These are phyloP conservation scores for Protonibea diacanthus DNA, from an alignment of 2,797 vertebrate genomes.

Conservation along the genomic window DNA sequence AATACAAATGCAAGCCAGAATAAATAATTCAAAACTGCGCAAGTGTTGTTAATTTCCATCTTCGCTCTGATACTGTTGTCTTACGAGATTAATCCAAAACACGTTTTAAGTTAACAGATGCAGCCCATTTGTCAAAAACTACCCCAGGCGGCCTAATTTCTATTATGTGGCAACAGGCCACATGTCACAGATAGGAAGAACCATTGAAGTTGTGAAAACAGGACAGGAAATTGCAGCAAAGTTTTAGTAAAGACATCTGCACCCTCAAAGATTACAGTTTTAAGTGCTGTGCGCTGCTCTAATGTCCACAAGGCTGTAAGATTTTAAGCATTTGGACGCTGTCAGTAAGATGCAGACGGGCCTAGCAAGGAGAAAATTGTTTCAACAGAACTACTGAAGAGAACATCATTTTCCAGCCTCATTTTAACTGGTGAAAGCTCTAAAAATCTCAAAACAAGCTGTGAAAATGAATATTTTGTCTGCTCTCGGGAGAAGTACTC, in stretches of 20 bases:
- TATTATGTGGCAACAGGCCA: constrained; percentile 80
- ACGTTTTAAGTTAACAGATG: constrained; percentile 44
- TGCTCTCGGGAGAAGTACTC: neutral
- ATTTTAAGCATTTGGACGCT: constrained; percentile 18
- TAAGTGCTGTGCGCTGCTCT: constrained; percentile 22
- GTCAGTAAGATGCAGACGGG: neutral
- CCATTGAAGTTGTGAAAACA: constrained; percentile 84
- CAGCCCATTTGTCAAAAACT: constrained; percentile 56
- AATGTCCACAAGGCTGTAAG: constrained; percentile 10
- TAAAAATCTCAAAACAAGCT: neutral
- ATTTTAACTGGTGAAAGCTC: neutral
- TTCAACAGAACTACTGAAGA: constrained; percentile 1
- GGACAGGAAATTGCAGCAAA: constrained; percentile 86
- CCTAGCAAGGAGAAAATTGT: neutral
- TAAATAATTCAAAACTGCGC: constrained; percentile 23
- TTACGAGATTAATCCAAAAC: constrained; percentile 48
- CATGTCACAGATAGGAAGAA: constrained; percentile 81
- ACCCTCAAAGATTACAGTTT: constrained; percentile 42
- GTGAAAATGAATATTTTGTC: neutral
- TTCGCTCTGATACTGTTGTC: constrained; percentile 14
- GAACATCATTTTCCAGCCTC: neutral
- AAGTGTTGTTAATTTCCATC: constrained; percentile 21
- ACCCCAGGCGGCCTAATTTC: constrained; percentile 66
- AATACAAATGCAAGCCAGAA: constrained; percentile 25
- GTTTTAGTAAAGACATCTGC: constrained; percentile 66